These are phyloP conservation scores for Coregonus sp. DNA, from an alignment of 2,797 vertebrate genomes.

Conservation along the genomic window DNA sequence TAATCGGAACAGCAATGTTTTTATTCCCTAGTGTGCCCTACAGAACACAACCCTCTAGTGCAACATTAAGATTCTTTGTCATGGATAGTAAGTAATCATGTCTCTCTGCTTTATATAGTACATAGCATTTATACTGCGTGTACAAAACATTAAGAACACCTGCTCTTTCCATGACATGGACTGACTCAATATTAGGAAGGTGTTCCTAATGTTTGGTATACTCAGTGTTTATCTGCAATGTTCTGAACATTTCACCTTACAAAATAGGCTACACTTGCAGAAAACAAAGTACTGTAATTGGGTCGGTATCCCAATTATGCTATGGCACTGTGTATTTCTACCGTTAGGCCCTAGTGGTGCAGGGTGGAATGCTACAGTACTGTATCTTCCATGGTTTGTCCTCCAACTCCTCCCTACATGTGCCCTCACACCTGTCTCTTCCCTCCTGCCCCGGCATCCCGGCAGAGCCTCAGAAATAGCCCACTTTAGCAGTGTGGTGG, in stretches of 20 bases:
- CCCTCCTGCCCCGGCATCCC: background rate
- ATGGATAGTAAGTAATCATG: background rate
- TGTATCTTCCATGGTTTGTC: constrained; percentile 50
- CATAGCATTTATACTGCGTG: background rate
- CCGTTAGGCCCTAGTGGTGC: constrained; percentile 27
- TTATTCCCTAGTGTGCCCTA: background rate
- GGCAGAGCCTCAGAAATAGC: constrained; percentile 65
- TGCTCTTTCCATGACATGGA: too few relatives aligned
- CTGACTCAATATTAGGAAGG: too few relatives aligned
- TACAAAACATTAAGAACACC: too few relatives aligned
- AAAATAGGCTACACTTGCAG: background rate
- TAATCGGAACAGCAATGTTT: background rate
- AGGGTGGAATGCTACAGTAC: constrained; percentile 33
- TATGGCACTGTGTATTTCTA: constrained; percentile 43
- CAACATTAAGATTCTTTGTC: background rate
- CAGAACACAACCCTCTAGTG: background rate
- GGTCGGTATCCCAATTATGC: constrained; percentile 27
- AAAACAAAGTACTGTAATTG: constrained; percentile 16
- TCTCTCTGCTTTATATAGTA: background rate
- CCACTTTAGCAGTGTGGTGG: constrained; percentile 57
- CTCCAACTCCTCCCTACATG: constrained; percentile 15
- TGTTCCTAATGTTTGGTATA: too few relatives aligned
- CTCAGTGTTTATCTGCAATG: background rate
- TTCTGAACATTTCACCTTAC: background rate
- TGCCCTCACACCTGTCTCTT: constrained; percentile 67